These are phyloP conservation scores for Brachionus koreanus DNA, from an alignment of 1,140 invertebrate species.

Conservation along the genomic window DNA sequence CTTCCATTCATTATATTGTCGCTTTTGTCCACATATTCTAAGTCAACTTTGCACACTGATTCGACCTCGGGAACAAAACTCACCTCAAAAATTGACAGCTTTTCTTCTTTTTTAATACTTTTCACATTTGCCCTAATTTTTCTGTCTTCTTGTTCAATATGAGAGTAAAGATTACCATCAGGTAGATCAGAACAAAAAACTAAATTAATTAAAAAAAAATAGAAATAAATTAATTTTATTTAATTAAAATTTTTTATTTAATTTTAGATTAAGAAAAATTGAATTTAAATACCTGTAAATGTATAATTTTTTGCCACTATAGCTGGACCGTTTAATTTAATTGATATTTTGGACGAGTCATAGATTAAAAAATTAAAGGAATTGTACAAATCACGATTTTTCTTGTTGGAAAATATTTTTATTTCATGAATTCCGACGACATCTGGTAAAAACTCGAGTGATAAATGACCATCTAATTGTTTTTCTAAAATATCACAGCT, in stretches of 20 bases:
- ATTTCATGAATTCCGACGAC: neutral
- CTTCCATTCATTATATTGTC: constrained; percentile 16
- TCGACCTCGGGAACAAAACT: constrained; percentile 13
- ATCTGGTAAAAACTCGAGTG: neutral
- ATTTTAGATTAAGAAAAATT: neutral
- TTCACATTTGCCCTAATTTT: neutral
- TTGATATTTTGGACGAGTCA: neutral
- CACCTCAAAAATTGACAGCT: neutral
- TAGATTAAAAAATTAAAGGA: constrained; percentile 8
- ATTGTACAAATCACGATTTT: neutral
- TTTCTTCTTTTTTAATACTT: neutral
- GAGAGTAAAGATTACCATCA: neutral
- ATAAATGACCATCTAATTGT: neutral
- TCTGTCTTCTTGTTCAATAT: constrained; percentile 8
- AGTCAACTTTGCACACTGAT: neutral
- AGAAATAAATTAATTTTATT: too few relatives aligned
- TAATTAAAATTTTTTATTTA: neutral
- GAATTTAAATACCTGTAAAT: neutral
- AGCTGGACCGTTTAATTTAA: neutral
- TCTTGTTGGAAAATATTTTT: neutral
- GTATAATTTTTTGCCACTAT: neutral
- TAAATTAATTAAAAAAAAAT: neutral
- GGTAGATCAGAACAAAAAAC: neutral
- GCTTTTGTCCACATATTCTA: neutral
- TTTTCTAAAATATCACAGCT: neutral